Conservation (phyloP, 2,888 invertebrate species). For the Hymenopus coronatus region DNA sequence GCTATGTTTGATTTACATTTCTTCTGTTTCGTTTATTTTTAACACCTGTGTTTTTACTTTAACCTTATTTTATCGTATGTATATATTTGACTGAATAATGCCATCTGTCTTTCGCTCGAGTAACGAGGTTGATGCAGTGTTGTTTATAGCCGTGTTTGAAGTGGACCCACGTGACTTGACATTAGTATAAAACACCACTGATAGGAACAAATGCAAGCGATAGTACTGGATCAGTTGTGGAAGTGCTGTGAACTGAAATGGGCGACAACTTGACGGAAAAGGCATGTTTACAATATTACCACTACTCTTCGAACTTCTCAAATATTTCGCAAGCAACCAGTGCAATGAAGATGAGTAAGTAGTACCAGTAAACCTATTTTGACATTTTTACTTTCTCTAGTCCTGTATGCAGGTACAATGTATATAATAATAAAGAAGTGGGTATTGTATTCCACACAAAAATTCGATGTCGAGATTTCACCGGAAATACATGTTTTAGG, state of each 20-base stretch:
- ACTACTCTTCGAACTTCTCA: background rate
- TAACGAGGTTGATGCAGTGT: background rate
- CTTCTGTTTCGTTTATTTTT: too few species aligned
- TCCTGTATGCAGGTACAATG: too few species aligned
- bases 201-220: background rate
- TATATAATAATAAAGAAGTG: too few species aligned
- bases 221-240: background rate
- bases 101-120: background rate
- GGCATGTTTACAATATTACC: background rate
- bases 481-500: too few species aligned
- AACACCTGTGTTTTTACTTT: too few species aligned
- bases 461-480: too few species aligned
- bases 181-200: background rate
- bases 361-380: background rate
- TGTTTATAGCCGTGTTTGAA: background rate
- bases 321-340: background rate
- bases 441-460: too few species aligned
- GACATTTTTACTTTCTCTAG: too few species aligned
- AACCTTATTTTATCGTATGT: too few species aligned
- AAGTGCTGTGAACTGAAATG: background rate
- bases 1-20: too few species aligned
- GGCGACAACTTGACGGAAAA: background rate
- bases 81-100: background rate
- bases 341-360: background rate
- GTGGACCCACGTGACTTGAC: background rate